Base-by-base conservation (phyloP, 2,888 invertebrate genomes). In the Pristionchus exspectatus region DNA sequence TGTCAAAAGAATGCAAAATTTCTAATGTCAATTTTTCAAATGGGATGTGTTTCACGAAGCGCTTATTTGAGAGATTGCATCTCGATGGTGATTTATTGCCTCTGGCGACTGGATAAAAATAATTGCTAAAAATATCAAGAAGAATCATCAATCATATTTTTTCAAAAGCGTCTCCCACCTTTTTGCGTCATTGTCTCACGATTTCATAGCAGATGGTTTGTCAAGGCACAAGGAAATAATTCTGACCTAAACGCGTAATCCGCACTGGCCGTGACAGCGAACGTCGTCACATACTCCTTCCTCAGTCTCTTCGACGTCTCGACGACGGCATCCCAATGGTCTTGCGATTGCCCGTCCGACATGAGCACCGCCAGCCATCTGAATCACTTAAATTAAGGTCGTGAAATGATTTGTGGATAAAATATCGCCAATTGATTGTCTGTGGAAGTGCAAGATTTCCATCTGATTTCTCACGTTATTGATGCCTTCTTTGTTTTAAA, bases 281-380 rank as follows among this genome's bases (percentile, higher is more conserved):
- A 89, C 0, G 83, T 66, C 21, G 83, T 66, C 0, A 89, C 30
- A 44, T 66, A 24, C 27, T 81, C 66, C n/a, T 38, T 27, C 38
- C 89, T 30, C 30, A 89, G 63, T 38, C 66, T 50, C 77, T 50
- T 72, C 56, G 88, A 88, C 3, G 88, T 56, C 56, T 54, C 24
- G 2, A 88, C 30, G 27, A 92, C 92, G 18, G 88, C 90, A 18
- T 90, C 87, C 93, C 93, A 94, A 16, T 88, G 83, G 81, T 94
- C 93, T 88, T 94, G 93, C 54, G 91, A 91, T 90, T 91, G 94
- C 27, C 93, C 94, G 77, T 94, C 94, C 5, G 93, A 93, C 12
- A 94, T 85, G 54, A 94, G 90, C 24, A 94, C 92, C 12, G 94
- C 90, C 74, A 93, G 90, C 54, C 91, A 91, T 56, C 92, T 92